Conservation (phyloP, 2,113 vertebrate genomes). For the Indicator indicator region DNA sequence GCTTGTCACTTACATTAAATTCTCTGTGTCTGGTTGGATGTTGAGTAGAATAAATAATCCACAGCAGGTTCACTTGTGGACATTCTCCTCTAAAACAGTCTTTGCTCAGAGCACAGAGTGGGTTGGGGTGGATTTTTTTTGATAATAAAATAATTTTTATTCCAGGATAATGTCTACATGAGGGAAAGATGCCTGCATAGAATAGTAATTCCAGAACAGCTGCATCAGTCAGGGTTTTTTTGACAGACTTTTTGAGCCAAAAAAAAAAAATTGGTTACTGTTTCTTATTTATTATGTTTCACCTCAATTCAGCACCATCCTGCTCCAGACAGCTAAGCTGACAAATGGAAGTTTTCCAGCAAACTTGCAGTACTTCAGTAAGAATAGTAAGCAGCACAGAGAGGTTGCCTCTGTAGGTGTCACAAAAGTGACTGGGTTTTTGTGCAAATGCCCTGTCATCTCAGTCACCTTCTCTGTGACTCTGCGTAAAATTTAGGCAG, state of each 20-base stretch:
- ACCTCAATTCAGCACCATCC: not conserved
- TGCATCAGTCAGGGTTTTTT: not conserved
- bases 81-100: not conserved
- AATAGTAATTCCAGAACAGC: not conserved
- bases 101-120: not conserved
- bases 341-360: slow-evolving; percentile 41
- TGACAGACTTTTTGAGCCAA: not conserved
- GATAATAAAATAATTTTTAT: not conserved
- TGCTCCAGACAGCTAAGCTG: not conserved
- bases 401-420: slow-evolving; percentile 22
- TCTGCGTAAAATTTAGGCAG: slow-evolving; percentile 17
- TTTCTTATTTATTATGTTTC: not conserved
- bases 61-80: not conserved
- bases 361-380: not conserved
- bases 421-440: slow-evolving; percentile 19
- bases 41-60: not conserved
- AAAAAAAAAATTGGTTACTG: not conserved
- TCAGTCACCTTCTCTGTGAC: not conserved
- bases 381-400: slow-evolving; percentile 9
- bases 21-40: not conserved
- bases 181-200: not conserved
- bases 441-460: not conserved
- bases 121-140: not conserved
- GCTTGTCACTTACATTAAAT: not conserved
- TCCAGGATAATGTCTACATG: not conserved